These are phyloP conservation scores for Pampusana beccarii DNA, from an alignment of 2,113 vertebrate genomes.

Conservation along the genomic window DNA sequence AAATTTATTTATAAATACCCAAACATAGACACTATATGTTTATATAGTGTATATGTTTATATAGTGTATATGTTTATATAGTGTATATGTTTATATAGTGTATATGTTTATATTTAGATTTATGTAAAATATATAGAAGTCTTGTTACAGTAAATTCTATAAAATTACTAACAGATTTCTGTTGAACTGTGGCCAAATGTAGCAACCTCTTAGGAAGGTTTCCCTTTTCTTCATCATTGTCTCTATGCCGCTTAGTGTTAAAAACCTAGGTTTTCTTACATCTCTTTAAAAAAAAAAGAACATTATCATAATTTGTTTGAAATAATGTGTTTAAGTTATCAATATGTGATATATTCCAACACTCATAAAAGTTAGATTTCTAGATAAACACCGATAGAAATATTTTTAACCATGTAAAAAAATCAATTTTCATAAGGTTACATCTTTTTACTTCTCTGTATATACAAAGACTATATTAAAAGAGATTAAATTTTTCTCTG, in stretches of 20 bases:
- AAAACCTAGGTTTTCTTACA: background rate
- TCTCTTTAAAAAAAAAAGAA: background rate
- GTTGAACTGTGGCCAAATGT: background rate
- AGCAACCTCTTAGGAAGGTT: background rate
- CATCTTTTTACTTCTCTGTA: constrained; percentile 85
- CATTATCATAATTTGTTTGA: constrained; percentile 3
- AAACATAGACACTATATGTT: background rate
- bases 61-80: background rate
- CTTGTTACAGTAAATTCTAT: background rate
- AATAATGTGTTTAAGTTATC: constrained; percentile 38
- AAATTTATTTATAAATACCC: constrained; percentile 47
- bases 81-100: background rate
- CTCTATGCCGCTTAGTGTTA: background rate
- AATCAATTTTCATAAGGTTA: constrained; percentile 92
- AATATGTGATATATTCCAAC: background rate
- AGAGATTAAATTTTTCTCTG: constrained; percentile 94
- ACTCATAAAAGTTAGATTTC: constrained; percentile 66
- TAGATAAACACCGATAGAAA: constrained; percentile 78
- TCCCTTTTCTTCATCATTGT: background rate
- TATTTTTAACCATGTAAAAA: constrained; percentile 83
- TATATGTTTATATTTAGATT: constrained; percentile 2
- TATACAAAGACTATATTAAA: constrained; percentile 91
- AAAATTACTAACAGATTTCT: background rate
- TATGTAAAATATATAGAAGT: background rate
- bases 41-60: constrained; percentile 2